Evolutionary conservation across 2,888 invertebrate species (phyloP).

Genomic region (Catocala nupta): DNA sequence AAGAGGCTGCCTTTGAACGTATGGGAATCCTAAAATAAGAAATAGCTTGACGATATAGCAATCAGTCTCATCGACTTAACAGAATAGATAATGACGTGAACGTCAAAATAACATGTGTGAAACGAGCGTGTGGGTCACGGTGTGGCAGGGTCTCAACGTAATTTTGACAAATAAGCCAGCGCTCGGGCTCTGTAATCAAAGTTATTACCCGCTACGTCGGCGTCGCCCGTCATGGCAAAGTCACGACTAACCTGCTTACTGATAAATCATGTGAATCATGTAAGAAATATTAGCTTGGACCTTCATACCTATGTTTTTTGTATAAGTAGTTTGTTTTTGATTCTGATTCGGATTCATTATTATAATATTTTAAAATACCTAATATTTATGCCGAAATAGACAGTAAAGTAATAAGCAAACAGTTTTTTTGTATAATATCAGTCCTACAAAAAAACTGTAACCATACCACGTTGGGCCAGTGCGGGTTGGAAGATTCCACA

Average conservation of each 20-base stretch:
- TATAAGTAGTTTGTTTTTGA: too few species aligned
- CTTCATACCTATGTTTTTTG: too few species aligned
- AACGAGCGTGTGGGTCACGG: constrained; percentile 43
- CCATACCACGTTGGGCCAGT: too few species aligned
- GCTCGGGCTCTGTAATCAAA: constrained; percentile 52
- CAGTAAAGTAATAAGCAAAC: too few species aligned
- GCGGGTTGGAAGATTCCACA: too few species aligned
- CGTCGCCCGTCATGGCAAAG: constrained; percentile 26
- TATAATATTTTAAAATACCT: too few species aligned
- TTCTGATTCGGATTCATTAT: too few species aligned
- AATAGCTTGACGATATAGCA: background rate
- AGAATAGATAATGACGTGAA: constrained; percentile 38
- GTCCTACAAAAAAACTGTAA: too few species aligned
- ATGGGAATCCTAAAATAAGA: too few species aligned
- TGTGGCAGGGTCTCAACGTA: constrained; percentile 47
- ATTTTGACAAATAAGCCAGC: constrained; percentile 62
- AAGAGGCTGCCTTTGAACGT: background rate
- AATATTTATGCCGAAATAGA: too few species aligned
- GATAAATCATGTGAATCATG: constrained; percentile 31
- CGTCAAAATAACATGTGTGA: constrained; percentile 44
- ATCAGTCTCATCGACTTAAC: background rate
- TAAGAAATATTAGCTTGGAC: constrained; percentile 6
- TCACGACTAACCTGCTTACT: constrained; percentile 46
- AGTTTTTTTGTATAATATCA: too few species aligned
- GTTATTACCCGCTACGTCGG: constrained; percentile 43